Percentiles rank a stretch among this genome's conserved stretches.
Conservation (phyloP, 1,140 invertebrate genomes). For the Pollicipes pollicipes region DNA sequence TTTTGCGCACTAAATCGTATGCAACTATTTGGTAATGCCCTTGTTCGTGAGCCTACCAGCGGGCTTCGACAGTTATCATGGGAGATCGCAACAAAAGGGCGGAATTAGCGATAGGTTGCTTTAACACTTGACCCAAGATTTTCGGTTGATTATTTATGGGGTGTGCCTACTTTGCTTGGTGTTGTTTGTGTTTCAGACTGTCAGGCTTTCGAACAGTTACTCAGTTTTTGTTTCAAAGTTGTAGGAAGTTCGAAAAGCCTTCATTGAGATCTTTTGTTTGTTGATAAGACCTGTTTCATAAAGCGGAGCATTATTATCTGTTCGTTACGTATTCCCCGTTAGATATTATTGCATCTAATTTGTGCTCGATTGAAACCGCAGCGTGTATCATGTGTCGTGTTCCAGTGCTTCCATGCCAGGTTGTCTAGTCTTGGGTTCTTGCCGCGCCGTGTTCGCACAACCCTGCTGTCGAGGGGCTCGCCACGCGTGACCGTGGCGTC, state of each 20-base stretch:
- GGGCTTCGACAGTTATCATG: too few relatives aligned
- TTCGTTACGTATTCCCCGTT: too few relatives aligned
- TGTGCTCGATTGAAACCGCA: too few relatives aligned
- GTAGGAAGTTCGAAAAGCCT: background rate
- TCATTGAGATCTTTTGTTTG: background rate
- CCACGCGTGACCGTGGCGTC: too few relatives aligned
- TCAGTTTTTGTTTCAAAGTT: background rate
- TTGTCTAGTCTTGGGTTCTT: background rate
- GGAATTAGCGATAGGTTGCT: background rate
- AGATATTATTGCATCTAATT: too few relatives aligned
- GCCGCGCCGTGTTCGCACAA: too few relatives aligned
- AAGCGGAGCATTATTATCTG: background rate
- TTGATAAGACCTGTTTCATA: too few relatives aligned
- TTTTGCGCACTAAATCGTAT: background rate
- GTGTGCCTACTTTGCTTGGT: background rate
- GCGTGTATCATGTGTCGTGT: background rate
- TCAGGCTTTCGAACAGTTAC: background rate
- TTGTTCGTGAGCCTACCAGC: background rate
- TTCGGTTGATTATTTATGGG: background rate
- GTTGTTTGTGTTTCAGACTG: background rate
- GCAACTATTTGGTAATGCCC: background rate
- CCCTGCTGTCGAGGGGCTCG: too few relatives aligned
- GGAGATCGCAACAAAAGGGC: background rate
- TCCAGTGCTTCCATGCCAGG: background rate
- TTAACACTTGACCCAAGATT: background rate